Evolutionary conservation across 2,797 vertebrate species (phyloP).

Genomic region (Austrolebias charrua): DNA sequence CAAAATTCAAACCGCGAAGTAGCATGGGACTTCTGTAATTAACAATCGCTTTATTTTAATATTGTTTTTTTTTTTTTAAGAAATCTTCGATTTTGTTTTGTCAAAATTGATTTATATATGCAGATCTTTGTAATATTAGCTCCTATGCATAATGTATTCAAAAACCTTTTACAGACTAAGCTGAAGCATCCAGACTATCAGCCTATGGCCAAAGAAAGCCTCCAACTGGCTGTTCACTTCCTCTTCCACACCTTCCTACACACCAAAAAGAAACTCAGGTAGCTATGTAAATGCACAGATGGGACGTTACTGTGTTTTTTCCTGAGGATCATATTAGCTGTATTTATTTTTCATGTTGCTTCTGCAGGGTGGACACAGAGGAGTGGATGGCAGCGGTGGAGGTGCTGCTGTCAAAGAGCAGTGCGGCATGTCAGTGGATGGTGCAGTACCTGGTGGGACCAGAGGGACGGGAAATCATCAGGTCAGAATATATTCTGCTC

Average conservation of each 20-base stretch:
- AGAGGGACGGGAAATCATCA: constrained; percentile 93
- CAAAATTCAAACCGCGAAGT: too few relatives aligned
- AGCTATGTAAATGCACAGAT: constrained; percentile 1
- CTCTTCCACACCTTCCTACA: constrained; percentile 97
- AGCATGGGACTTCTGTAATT: too few relatives aligned
- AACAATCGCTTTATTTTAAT: too few relatives aligned
- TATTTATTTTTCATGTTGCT: background rate
- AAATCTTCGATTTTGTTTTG: too few relatives aligned
- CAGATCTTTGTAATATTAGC: too few relatives aligned
- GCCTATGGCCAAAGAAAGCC: constrained; percentile 93
- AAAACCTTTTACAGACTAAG: constrained; percentile 85
- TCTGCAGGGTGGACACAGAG: constrained; percentile 92
- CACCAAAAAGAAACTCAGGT: constrained; percentile 99
- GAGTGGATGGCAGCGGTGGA: constrained; percentile 98
- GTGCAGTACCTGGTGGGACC: constrained; percentile 91
- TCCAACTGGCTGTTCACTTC: constrained; percentile 94
- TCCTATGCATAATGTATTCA: too few relatives aligned
- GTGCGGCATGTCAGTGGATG: constrained; percentile 96
- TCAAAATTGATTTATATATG: too few relatives aligned
- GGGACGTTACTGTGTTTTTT: background rate
- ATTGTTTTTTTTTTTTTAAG: too few relatives aligned
- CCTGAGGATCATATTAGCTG: background rate
- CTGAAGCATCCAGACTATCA: constrained; percentile 94
- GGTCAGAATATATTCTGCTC: constrained; percentile 69
- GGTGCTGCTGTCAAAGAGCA: constrained; percentile 93